Evolutionary conservation across 1,140 invertebrate species (phyloP).

Genomic region (Aphelenchoides besseyi): DNA sequence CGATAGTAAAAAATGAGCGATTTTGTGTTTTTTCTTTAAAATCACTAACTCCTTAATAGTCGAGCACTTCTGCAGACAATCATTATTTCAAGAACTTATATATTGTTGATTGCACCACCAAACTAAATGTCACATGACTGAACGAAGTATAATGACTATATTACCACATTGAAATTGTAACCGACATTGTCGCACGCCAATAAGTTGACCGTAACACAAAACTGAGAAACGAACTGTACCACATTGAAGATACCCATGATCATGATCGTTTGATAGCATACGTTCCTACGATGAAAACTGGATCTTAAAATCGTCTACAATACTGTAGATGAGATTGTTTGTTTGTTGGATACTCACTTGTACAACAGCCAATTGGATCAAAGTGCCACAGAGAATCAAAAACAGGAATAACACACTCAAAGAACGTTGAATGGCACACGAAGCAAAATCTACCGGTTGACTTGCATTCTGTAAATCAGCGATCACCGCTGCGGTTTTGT

Average conservation of each 20-base stretch:
- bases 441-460: neutral
- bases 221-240: neutral
- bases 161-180: neutral
- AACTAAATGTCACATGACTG: neutral
- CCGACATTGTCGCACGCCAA: neutral
- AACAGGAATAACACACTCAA: neutral
- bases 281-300: constrained; percentile 11
- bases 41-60: too few relatives aligned
- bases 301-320: constrained; percentile 7
- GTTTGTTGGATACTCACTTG: neutral
- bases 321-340: neutral
- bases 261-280: constrained; percentile 1
- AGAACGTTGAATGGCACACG: neutral
- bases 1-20: too few relatives aligned
- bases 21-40: too few relatives aligned
- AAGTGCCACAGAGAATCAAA: neutral
- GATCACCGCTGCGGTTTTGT: too few relatives aligned
- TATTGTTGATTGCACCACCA: neutral
- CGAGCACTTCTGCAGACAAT: too few relatives aligned
- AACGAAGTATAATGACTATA: neutral
- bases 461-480: too few relatives aligned
- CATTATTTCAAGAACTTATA: too few relatives aligned
- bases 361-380: neutral
- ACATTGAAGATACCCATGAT: constrained; percentile 3
- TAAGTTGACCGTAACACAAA: neutral